Percentiles rank a stretch among this genome's conserved stretches.
phyloP scores from a whole-genome alignment of 2,888 invertebrate genomes.

The Ophraella communa region DNA sequence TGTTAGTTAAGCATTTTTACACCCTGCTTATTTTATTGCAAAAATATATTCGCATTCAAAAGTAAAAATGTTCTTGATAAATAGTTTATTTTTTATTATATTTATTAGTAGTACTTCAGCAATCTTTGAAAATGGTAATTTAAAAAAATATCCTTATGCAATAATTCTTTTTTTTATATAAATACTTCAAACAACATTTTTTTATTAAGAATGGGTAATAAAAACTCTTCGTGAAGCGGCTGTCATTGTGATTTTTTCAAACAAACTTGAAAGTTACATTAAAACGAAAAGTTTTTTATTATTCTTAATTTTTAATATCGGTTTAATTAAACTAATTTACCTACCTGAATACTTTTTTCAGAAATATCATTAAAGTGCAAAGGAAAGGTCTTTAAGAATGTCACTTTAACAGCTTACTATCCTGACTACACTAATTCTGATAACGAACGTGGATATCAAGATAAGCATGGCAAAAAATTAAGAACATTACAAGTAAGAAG shows the following conservation, averaged over 20 bases:
- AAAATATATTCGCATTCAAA: background rate
- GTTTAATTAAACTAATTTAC: too few relatives aligned
- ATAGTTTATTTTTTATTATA: background rate
- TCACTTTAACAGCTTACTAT: conserved; percentile 62
- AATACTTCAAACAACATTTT: too few relatives aligned
- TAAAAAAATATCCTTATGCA: too few relatives aligned
- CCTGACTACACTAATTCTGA: conserved; percentile 60
- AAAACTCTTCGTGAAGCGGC: too few relatives aligned
- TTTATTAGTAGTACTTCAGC: background rate
- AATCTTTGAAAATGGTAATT: conserved; percentile 1
- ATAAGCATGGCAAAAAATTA: conserved; percentile 58
- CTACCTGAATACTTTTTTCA: conserved; percentile 42
- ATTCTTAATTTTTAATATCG: too few relatives aligned
- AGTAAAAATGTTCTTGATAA: background rate
- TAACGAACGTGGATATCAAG: conserved; percentile 57
- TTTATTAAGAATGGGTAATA: too few relatives aligned
- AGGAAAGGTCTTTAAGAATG: conserved; percentile 59
- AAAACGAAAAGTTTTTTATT: too few relatives aligned
- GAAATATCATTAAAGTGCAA: conserved; percentile 56
- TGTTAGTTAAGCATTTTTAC: background rate
- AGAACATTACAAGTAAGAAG: conserved; percentile 60
- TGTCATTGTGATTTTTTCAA: too few relatives aligned
- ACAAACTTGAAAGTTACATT: too few relatives aligned
- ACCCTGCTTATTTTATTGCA: background rate
- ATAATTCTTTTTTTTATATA: background rate